Percentiles rank a stretch among this genome's conserved stretches.
Evolutionary conservation across 2,888 invertebrate genomes (phyloP).

Genomic region (Apodemia mormo): DNA sequence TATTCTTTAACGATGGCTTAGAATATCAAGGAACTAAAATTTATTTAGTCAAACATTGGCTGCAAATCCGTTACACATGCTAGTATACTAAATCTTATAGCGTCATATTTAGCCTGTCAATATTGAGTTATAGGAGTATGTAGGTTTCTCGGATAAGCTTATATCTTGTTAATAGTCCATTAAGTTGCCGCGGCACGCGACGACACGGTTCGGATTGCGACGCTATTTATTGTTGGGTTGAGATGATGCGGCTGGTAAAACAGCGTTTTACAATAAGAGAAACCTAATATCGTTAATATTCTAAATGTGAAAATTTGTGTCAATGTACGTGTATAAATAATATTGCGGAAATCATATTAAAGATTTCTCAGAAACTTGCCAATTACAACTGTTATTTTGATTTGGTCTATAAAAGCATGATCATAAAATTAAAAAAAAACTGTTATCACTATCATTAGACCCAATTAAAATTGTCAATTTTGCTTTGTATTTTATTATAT

Average conservation of each 20-base stretch:
- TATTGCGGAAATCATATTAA: too few relatives aligned
- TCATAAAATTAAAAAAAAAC: too few relatives aligned
- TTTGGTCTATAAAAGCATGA: too few relatives aligned
- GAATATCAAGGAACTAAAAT: background rate
- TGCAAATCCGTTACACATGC: conserved; percentile 2
- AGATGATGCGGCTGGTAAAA: conserved; percentile 43
- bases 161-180: conserved; percentile 64
- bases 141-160: conserved; percentile 38
- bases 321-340: too few relatives aligned
- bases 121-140: conserved; percentile 33
- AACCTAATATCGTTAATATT: background rate
- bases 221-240: conserved; percentile 64
- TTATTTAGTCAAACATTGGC: background rate
- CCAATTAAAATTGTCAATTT: too few relatives aligned
- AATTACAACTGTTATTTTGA: too few relatives aligned
- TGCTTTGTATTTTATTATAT: too few relatives aligned
- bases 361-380: too few relatives aligned
- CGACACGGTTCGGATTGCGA: conserved; percentile 60
- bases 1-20: background rate
- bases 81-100: conserved; percentile 19
- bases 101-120: conserved; percentile 32
- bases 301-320: too few relatives aligned
- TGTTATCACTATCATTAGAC: too few relatives aligned
- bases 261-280: conserved; percentile 28
- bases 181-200: conserved; percentile 70